Conservation (phyloP, 2,113 vertebrate species). For the Amphilophus citrinellus region DNA sequence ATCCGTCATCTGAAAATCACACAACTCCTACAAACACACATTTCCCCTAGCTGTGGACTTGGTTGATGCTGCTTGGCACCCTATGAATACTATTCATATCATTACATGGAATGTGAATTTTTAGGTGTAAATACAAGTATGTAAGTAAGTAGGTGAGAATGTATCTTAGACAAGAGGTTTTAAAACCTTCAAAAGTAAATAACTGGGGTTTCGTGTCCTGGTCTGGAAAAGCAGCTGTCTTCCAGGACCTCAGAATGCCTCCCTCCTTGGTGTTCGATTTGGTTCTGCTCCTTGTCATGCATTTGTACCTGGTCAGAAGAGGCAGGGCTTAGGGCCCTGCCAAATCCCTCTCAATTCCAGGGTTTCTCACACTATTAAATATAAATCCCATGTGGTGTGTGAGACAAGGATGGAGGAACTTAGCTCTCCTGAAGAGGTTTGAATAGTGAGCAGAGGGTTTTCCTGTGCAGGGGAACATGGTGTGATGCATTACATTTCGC, state of each 20-base stretch:
- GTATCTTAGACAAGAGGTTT: constrained; percentile 67
- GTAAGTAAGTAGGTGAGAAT: constrained; percentile 17
- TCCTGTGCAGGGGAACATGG: constrained; percentile 64
- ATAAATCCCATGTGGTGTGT: constrained; percentile 67
- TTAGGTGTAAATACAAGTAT: constrained; percentile 60
- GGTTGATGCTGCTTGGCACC: constrained; percentile 36
- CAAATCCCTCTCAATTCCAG: constrained; percentile 64
- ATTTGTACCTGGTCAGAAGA: constrained; percentile 42
- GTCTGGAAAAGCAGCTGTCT: constrained; percentile 42
- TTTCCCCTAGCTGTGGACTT: constrained; percentile 25
- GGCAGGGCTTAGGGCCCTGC: constrained; percentile 59
- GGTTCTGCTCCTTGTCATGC: constrained; percentile 41
- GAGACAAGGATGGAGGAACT: constrained; percentile 59
- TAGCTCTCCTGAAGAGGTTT: constrained; percentile 47
- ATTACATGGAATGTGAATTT: constrained; percentile 57
- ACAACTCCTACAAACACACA: constrained; percentile 42
- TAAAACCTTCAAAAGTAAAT: constrained; percentile 42
- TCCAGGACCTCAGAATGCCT: constrained; percentile 38
- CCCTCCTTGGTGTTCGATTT: constrained; percentile 40
- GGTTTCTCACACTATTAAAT: constrained; percentile 74
- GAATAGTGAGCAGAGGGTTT: constrained; percentile 64
- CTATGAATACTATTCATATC: constrained; percentile 60
- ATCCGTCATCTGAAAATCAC: constrained; percentile 29
- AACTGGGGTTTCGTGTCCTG: constrained; percentile 24
- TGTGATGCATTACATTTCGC: constrained; percentile 80